A percentile compares a stretch with the other conserved stretches of the same genome.
Evolutionary conservation across 2,797 vertebrate genomes (phyloP).

Genomic region (Neosilurus hyrtlii): DNA sequence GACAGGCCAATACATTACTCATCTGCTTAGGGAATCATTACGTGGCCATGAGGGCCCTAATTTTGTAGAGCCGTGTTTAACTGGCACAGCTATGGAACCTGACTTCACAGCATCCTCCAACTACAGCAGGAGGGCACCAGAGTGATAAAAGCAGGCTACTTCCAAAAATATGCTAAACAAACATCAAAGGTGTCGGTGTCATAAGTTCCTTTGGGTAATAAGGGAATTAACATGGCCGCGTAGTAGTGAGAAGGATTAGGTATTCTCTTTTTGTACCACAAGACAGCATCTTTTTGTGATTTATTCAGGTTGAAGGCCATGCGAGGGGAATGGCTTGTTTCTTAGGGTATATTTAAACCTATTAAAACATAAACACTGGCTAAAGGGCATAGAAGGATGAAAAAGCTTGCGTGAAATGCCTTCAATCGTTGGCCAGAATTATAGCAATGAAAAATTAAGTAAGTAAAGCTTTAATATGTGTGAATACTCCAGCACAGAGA

Average conservation of each 20-base stretch:
- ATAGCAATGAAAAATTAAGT: neutral
- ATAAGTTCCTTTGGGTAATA: slow-evolving; percentile 42
- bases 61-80: slow-evolving; percentile 55
- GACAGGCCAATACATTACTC: slow-evolving; percentile 56
- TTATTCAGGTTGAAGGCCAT: slow-evolving; percentile 49
- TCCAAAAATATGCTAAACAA: slow-evolving; percentile 50
- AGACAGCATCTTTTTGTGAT: slow-evolving; percentile 38
- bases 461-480: neutral
- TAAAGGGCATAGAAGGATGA: neutral
- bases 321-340: slow-evolving; percentile 7
- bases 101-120: slow-evolving; percentile 41
- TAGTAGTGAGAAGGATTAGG: slow-evolving; percentile 34
- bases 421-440: neutral
- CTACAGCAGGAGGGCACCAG: slow-evolving; percentile 29
- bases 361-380: neutral
- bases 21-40: slow-evolving; percentile 55
- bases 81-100: slow-evolving; percentile 39
- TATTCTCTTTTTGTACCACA: slow-evolving; percentile 31
- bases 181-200: slow-evolving; percentile 46
- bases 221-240: slow-evolving; percentile 33
- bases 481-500: neutral
- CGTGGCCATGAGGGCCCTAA: slow-evolving; percentile 47
- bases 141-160: slow-evolving; percentile 39
- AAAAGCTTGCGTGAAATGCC: neutral
- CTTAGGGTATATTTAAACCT: neutral